phyloP scores from a whole-genome alignment of 2,113 vertebrate genomes.

The Megaceryle torquata region DNA sequence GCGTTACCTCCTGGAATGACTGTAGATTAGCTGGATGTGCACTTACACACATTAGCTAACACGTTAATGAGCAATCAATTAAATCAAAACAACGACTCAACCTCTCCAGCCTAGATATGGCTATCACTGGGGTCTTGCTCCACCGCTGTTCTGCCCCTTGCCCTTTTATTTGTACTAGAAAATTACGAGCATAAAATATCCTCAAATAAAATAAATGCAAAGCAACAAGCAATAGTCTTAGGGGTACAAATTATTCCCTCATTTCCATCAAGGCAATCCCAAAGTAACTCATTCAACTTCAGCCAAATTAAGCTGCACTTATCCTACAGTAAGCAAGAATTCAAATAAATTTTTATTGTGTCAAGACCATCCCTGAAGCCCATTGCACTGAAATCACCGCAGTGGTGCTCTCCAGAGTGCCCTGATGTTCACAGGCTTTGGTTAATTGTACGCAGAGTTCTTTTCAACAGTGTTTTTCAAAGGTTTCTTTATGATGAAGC shows the following conservation, averaged over 20 bases:
- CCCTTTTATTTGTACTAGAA: background rate
- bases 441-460: background rate
- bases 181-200: background rate
- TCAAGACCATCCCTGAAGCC: background rate
- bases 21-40: background rate
- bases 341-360: background rate
- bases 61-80: background rate
- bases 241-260: background rate
- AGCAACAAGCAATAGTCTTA: background rate
- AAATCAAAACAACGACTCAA: background rate
- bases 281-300: background rate
- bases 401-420: background rate
- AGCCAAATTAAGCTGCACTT: background rate
- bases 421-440: background rate
- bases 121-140: background rate
- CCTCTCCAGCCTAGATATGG: background rate
- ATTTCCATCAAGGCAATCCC: background rate
- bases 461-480: background rate
- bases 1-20: background rate
- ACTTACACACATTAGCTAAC: background rate
- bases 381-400: background rate
- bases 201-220: background rate
- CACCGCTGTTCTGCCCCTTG: fast-evolving
- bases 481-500: background rate
- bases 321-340: background rate